A percentile compares a stretch with the other conserved stretches of the same genome.
These are phyloP conservation scores for Noctua fimbriata DNA, from an alignment of 2,888 invertebrate species.

Conservation along the genomic window DNA sequence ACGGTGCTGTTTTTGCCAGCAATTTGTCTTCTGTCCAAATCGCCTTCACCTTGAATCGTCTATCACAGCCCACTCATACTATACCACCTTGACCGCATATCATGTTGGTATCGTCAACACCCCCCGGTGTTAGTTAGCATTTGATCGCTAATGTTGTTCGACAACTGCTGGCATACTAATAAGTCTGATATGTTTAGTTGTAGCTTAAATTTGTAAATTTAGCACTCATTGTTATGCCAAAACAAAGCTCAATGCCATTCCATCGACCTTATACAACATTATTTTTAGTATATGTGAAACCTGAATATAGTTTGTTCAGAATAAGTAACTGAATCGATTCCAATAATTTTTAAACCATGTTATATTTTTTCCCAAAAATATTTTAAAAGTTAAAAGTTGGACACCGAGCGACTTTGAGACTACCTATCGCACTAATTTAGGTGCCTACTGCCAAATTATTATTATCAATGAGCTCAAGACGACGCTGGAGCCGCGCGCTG, in stretches of 20 bases:
- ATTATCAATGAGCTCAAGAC: no score
- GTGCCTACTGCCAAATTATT: no score
- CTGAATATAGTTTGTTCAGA: no score
- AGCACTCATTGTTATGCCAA: not conserved
- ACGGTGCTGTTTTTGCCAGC: constrained; percentile 7
- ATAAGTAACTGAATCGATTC: no score
- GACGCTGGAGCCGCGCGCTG: no score
- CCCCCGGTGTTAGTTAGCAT: constrained; percentile 30
- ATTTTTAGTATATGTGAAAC: no score
- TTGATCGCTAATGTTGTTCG: constrained; percentile 24
- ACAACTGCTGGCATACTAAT: not conserved
- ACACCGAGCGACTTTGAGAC: no score
- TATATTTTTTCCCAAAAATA: no score
- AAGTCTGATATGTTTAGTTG: not conserved
- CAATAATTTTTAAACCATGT: no score
- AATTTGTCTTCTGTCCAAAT: constrained; percentile 14
- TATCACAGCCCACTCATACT: not conserved
- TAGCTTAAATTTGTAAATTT: not conserved
- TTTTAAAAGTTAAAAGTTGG: no score
- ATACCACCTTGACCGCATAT: constrained; percentile 51
- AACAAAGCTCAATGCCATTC: not conserved
- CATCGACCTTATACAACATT: not conserved
- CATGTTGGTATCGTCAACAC: constrained; percentile 10
- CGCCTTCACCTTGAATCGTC: constrained; percentile 38
- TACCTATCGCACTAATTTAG: no score